Evolutionary conservation across 2,888 invertebrate genomes (phyloP).

Genomic region (Caenorhabditis sp.): DNA sequence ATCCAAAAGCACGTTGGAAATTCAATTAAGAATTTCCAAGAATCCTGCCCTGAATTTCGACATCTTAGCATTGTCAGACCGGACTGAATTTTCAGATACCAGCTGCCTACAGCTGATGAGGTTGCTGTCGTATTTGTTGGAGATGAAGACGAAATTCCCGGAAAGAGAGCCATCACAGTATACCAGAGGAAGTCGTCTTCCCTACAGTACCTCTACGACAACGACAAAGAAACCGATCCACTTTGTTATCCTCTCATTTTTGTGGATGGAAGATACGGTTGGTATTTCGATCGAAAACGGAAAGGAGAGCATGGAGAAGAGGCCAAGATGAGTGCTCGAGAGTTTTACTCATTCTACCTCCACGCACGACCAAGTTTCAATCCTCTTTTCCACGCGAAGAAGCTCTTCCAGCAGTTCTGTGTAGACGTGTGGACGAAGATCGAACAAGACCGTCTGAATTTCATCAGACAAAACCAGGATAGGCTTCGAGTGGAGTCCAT

Average conservation of each 20-base stretch:
- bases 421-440: conserved; percentile 84
- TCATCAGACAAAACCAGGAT: conserved; percentile 80
- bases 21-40: too few relatives aligned
- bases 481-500: conserved; percentile 78
- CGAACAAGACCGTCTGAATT: conserved; percentile 82
- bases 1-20: too few relatives aligned
- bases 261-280: conserved; percentile 73
- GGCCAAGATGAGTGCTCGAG: conserved; percentile 66
- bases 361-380: conserved; percentile 31
- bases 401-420: conserved; percentile 82
- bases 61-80: background rate
- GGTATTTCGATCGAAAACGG: too few relatives aligned
- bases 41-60: background rate
- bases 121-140: conserved; percentile 74
- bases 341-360: conserved; percentile 16
- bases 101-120: conserved; percentile 52
- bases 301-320: background rate
- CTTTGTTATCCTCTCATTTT: conserved; percentile 84
- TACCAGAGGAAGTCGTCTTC: conserved; percentile 73
- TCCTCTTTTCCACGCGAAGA: conserved; percentile 40
- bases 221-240: conserved; percentile 82
- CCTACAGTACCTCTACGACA: conserved; percentile 77
- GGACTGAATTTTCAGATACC: background rate
- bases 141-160: conserved; percentile 59
- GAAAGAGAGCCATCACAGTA: conserved; percentile 82